These are phyloP conservation scores for Rhynchomys soricoides DNA, from an alignment of 2,113 vertebrate species.

Conservation along the genomic window DNA sequence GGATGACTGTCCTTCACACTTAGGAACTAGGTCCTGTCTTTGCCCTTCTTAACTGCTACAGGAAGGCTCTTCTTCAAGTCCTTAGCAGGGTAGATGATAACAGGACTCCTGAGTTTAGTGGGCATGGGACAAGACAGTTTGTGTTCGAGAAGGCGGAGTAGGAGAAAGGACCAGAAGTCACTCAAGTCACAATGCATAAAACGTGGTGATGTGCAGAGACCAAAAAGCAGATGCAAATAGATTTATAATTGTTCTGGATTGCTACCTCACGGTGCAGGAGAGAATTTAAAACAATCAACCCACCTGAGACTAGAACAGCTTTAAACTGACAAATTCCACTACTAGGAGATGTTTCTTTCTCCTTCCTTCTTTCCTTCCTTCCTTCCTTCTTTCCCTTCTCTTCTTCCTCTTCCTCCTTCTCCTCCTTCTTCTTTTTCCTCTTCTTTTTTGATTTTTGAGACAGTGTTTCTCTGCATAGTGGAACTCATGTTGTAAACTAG, in stretches of 20 bases:
- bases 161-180: background rate
- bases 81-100: background rate
- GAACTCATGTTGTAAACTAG: background rate
- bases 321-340: background rate
- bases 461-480: background rate
- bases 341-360: background rate
- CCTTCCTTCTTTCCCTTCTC: no score
- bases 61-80: background rate
- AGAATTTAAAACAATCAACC: background rate
- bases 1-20: background rate
- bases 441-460: background rate
- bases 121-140: background rate
- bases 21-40: background rate
- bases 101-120: background rate
- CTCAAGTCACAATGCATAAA: fast-evolving
- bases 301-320: background rate
- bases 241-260: background rate
- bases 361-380: no score
- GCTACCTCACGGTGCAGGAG: background rate
- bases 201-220: background rate
- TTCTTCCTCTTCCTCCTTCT: no score
- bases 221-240: background rate
- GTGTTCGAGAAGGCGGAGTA: no score
- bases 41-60: background rate
- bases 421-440: no score